A percentile compares a stretch with the other conserved stretches of the same genome.
Conservation (phyloP, 2,888 invertebrate species). For the Liopterus haemorrhoidalis region DNA sequence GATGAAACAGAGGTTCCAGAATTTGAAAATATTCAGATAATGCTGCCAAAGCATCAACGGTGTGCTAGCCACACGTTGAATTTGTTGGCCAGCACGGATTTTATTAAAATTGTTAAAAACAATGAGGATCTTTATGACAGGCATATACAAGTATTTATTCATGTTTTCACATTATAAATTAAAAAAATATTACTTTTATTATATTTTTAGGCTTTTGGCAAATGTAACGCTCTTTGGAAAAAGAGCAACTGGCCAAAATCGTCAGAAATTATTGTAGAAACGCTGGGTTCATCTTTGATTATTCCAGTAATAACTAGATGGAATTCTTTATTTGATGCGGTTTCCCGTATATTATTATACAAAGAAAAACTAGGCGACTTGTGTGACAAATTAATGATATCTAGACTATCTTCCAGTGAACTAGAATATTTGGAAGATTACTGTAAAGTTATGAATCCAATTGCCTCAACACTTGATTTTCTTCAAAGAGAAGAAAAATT, state of each 20-base stretch:
- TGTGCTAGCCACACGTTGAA: constrained; percentile 2
- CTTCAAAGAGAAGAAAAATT: constrained; percentile 2
- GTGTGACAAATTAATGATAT: not conserved
- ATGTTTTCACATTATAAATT: no score
- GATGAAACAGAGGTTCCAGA: not conserved
- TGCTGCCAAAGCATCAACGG: constrained; percentile 3
- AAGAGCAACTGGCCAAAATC: constrained; percentile 1
- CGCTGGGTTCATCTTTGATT: not conserved
- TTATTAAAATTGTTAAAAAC: constrained; percentile 4
- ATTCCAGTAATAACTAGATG: constrained; percentile 5
- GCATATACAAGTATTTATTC: not conserved
- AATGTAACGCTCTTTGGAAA: constrained; percentile 1
- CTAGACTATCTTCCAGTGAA: not conserved
- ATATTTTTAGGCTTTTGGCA: not conserved
- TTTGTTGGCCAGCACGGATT: constrained; percentile 2
- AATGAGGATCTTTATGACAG: not conserved
- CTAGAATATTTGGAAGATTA: constrained; percentile 6
- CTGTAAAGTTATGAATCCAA: not conserved
- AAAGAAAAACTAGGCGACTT: not conserved
- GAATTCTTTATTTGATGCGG: constrained; percentile 6
- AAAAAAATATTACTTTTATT: no score
- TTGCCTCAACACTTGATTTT: constrained; percentile 1
- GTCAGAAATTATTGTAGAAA: constrained; percentile 3
- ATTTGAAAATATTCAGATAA: constrained; percentile 1
- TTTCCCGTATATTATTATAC: constrained; percentile 2